Conservation (phyloP, 2,888 invertebrate genomes). For the Xanthia icteritia region DNA sequence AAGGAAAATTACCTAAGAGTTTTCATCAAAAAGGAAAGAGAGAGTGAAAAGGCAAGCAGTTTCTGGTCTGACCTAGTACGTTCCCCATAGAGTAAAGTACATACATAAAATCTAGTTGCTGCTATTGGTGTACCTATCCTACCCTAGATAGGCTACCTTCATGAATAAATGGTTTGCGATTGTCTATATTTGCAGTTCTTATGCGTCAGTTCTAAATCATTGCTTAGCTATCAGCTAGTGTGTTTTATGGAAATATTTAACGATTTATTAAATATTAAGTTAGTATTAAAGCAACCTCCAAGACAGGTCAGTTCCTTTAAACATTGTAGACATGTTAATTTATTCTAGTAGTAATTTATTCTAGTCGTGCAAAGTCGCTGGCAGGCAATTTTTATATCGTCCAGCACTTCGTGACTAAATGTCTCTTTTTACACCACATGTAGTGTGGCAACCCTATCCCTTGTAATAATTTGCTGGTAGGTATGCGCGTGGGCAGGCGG, state of each 20-base stretch:
- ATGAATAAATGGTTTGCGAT: background rate
- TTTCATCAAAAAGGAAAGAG: background rate
- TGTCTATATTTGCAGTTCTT: background rate
- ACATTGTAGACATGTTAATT: background rate
- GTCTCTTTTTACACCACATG: background rate
- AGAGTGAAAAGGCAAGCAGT: background rate
- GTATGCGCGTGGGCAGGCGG: constrained; percentile 39
- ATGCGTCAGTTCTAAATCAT: no score
- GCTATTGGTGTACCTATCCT: no score
- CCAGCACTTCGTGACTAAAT: background rate
- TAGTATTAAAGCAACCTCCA: background rate
- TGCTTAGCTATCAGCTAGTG: background rate
- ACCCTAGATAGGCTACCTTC: no score
- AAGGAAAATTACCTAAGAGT: background rate
- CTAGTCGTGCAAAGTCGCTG: background rate
- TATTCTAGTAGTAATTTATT: constrained; percentile 6
- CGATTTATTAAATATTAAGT: background rate
- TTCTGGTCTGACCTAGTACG: background rate
- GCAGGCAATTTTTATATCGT: background rate
- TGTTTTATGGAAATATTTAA: background rate
- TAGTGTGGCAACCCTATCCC: constrained; percentile 30
- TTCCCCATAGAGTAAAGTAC: background rate
- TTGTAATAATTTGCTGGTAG: constrained; percentile 34
- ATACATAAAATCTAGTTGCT: no score
- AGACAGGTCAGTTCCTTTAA: background rate